Conservation (phyloP, 2,888 invertebrate species). For the Rhimphoctona megacephalus region DNA sequence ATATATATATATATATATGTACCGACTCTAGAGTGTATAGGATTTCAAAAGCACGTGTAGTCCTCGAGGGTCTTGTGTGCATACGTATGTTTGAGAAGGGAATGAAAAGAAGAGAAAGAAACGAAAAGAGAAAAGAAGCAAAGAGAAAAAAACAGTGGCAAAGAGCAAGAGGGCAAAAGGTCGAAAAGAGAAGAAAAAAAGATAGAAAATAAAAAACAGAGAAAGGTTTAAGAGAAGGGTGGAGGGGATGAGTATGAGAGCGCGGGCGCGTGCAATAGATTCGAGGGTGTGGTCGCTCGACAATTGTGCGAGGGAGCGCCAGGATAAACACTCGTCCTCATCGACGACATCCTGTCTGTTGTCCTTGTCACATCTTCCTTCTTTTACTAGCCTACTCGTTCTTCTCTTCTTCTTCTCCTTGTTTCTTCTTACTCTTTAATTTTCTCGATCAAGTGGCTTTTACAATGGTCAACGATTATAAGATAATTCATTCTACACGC, state of each 20-base stretch:
- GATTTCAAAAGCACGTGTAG: constrained; percentile 56
- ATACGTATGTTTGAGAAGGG: constrained; percentile 18
- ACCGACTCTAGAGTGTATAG: neutral
- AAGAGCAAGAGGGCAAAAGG: constrained; percentile 17
- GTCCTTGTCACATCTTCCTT: constrained; percentile 41
- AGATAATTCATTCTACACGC: neutral
- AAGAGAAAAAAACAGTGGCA: neutral
- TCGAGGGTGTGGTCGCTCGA: constrained; percentile 80
- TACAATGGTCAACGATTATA: constrained; percentile 8
- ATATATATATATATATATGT: constrained; percentile 20
- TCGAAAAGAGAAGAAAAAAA: constrained; percentile 24
- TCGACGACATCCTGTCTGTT: constrained; percentile 64
- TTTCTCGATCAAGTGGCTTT: constrained; percentile 31
- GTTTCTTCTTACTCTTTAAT: constrained; percentile 59
- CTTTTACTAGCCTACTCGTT: neutral
- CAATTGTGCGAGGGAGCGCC: constrained; percentile 83
- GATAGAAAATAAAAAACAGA: constrained; percentile 17
- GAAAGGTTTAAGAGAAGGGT: constrained; percentile 28
- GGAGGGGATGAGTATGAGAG: constrained; percentile 61
- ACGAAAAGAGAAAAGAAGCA: constrained; percentile 10
- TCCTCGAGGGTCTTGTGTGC: constrained; percentile 42
- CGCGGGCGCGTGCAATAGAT: constrained; percentile 69
- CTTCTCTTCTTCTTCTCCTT: neutral
- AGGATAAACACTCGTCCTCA: constrained; percentile 78
- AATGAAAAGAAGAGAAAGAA: constrained; percentile 27